These are phyloP conservation scores for Netelia fuscicornis DNA, from an alignment of 2,888 invertebrate species.

Conservation along the genomic window DNA sequence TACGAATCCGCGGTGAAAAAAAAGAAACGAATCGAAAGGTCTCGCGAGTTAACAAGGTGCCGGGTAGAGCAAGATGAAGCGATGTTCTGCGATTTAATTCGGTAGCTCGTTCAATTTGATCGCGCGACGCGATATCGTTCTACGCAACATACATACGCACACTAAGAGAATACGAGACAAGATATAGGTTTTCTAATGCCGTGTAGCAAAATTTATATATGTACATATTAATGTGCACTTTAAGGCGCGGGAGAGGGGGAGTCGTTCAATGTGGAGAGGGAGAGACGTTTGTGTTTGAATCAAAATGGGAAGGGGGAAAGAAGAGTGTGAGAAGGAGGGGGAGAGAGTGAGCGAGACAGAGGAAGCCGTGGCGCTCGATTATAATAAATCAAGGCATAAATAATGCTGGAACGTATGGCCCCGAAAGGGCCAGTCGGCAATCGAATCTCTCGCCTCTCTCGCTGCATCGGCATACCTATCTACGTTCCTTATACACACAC, in stretches of 20 bases:
- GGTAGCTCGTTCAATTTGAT: constrained; percentile 81
- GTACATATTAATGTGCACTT: background rate
- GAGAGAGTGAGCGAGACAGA: constrained; percentile 55
- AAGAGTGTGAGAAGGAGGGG: constrained; percentile 62
- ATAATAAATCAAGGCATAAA: constrained; percentile 85
- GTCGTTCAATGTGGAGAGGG: background rate
- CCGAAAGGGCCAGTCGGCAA: constrained; percentile 75
- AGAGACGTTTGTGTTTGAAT: constrained; percentile 18
- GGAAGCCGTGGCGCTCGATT: constrained; percentile 81
- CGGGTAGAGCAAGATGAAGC: constrained; percentile 35
- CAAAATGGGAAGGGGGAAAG: constrained; percentile 34
- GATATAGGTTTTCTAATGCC: constrained; percentile 15
- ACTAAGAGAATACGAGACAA: background rate
- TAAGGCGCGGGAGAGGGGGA: background rate
- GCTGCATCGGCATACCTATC: constrained; percentile 56
- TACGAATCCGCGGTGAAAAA: background rate
- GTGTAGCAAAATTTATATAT: constrained; percentile 13
- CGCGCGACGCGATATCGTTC: constrained; percentile 73
- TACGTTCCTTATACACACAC: constrained; percentile 35
- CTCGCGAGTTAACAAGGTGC: constrained; percentile 71
- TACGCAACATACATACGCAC: background rate
- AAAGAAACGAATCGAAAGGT: background rate
- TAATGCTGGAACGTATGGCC: constrained; percentile 82
- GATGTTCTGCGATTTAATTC: constrained; percentile 76
- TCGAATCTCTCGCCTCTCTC: constrained; percentile 75